These are phyloP conservation scores for Zalophus californianus DNA, from an alignment of 2,797 vertebrate species.

Conservation along the genomic window DNA sequence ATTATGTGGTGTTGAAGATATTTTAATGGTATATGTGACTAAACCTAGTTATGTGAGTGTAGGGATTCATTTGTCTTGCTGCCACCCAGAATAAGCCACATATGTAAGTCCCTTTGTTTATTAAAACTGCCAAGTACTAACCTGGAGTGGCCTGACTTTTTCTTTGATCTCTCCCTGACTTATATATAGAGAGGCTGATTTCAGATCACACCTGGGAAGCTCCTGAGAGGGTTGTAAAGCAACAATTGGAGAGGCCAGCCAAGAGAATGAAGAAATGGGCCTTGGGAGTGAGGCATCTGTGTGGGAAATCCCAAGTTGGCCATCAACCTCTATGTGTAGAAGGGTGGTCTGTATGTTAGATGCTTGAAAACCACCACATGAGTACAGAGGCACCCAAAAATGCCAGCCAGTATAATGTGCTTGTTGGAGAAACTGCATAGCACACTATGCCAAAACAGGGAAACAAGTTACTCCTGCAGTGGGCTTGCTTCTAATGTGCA, in stretches of 20 bases:
- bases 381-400: background rate
- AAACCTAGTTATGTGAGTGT: background rate
- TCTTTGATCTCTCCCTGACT: background rate
- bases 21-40: background rate
- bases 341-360: background rate
- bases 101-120: background rate
- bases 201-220: background rate
- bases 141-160: background rate
- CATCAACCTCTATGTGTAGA: background rate
- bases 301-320: background rate
- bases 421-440: background rate
- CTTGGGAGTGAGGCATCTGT: background rate
- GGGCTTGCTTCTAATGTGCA: background rate
- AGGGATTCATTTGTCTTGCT: background rate
- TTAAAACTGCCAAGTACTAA: background rate
- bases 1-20: background rate
- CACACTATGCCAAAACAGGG: background rate
- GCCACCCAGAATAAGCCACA: background rate
- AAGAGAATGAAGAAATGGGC: background rate
- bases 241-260: background rate
- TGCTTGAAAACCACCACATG: background rate
- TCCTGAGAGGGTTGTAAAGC: background rate
- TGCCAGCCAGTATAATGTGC: background rate
- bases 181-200: background rate
- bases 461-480: background rate